Evolutionary conservation across 64 coral and sea anemone species (phyloP).

Genomic region (Trachythela sp.): DNA sequence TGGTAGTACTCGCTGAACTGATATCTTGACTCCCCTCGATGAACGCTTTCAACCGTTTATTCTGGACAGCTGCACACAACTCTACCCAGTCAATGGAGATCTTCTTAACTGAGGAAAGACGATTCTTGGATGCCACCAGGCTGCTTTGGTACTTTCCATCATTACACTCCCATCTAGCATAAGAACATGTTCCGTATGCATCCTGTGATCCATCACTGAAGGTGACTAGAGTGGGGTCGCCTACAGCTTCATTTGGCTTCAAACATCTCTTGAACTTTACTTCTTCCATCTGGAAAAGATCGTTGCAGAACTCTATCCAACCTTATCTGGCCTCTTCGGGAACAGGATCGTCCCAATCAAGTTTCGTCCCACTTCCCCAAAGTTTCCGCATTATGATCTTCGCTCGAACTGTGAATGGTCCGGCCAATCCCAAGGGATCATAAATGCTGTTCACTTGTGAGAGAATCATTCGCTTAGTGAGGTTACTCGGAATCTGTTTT

Average conservation of each 20-base stretch:
- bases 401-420: background rate
- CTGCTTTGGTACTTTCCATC: background rate
- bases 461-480: background rate
- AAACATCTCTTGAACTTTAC: background rate
- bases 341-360: background rate
- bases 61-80: background rate
- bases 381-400: background rate
- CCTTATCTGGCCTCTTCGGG: background rate
- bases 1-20: background rate
- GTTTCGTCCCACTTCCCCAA: background rate
- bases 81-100: background rate
- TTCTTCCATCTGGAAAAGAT: background rate
- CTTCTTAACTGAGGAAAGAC: background rate
- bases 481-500: background rate
- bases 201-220: background rate
- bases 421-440: background rate
- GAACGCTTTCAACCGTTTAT: background rate
- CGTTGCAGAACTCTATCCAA: background rate
- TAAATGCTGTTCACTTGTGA: conserved; percentile 3
- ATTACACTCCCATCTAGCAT: conserved; percentile 6
- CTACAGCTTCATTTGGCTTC: background rate
- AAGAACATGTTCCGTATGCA: background rate
- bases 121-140: background rate
- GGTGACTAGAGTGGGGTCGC: background rate
- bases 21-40: background rate